Percentiles rank a stretch among this genome's conserved stretches.
phyloP scores from a whole-genome alignment of 1,140 invertebrate genomes.

The Drosophila paulistorum region DNA sequence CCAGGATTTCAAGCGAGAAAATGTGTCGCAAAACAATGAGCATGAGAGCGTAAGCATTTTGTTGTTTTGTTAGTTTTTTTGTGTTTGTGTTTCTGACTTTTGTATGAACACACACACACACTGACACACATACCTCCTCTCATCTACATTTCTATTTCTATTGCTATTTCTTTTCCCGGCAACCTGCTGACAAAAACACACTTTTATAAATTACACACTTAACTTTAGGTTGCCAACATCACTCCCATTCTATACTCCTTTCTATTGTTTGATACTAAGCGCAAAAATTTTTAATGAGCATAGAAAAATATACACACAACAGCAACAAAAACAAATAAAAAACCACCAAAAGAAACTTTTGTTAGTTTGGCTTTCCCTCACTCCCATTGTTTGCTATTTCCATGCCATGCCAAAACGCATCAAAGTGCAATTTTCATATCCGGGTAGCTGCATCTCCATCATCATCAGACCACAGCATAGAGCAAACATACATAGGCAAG shows the following conservation, averaged over 20 bases:
- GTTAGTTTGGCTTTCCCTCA: conserved; percentile 46
- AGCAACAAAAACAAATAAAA: neutral
- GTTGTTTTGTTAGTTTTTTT: conserved; percentile 40
- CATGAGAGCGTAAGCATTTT: conserved; percentile 31
- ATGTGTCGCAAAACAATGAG: conserved; percentile 65
- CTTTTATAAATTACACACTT: conserved; percentile 78
- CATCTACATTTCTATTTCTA: conserved; percentile 3
- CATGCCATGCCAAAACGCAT: conserved; percentile 47
- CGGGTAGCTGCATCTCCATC: conserved; percentile 45
- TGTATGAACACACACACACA: neutral
- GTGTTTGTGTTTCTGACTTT: conserved; percentile 6
- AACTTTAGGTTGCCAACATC: conserved; percentile 34
- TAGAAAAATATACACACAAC: conserved; percentile 22
- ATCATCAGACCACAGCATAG: neutral
- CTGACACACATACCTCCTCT: neutral
- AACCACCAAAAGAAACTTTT: conserved; percentile 68
- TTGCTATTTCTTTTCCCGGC: conserved; percentile 1
- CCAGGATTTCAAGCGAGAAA: conserved; percentile 25
- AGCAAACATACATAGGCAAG: conserved; percentile 10
- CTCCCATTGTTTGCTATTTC: conserved; percentile 59
- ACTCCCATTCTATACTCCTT: neutral
- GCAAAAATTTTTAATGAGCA: conserved; percentile 72
- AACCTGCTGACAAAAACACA: conserved; percentile 37
- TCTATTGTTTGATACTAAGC: conserved; percentile 44
- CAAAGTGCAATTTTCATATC: conserved; percentile 77